A percentile compares a stretch with the other conserved stretches of the same genome.
phyloP scores from a whole-genome alignment of 2,797 vertebrate genomes.

The Loris lydekkerianus region DNA sequence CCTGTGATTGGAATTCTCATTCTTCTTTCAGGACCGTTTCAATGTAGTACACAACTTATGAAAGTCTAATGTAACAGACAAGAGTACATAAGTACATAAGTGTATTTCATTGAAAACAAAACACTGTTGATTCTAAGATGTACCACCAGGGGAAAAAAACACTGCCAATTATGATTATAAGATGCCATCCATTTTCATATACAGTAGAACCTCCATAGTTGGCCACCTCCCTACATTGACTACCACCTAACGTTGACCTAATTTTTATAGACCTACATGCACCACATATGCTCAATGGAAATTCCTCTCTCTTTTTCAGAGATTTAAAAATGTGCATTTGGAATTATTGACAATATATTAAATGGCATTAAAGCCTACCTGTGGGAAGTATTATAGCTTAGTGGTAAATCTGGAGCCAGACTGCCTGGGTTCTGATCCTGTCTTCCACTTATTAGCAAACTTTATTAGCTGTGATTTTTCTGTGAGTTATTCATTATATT shows the following conservation, averaged over 20 bases:
- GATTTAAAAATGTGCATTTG: slow-evolving; percentile 45
- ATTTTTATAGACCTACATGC: no score
- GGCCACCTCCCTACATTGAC: no score
- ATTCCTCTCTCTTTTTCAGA: slow-evolving; percentile 3
- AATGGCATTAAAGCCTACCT: slow-evolving; percentile 38
- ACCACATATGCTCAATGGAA: no score
- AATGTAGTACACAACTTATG: neutral
- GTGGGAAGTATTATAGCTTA: slow-evolving; percentile 44
- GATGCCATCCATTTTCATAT: neutral
- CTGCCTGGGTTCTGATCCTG: slow-evolving; percentile 3
- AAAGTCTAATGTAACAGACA: slow-evolving; percentile 4
- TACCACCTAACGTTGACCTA: no score
- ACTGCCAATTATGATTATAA: neutral
- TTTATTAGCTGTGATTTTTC: slow-evolving; percentile 48
- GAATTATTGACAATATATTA: slow-evolving; percentile 51
- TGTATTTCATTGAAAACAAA: slow-evolving; percentile 56
- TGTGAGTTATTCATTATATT: slow-evolving; percentile 39
- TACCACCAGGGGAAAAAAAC: slow-evolving; percentile 41
- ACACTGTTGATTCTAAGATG: neutral
- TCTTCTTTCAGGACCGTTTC: slow-evolving; percentile 33
- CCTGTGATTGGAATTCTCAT: neutral
- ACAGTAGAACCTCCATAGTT: neutral
- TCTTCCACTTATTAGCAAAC: neutral
- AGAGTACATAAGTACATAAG: neutral
- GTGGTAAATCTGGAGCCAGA: neutral